A percentile compares a stretch with the other conserved stretches of the same genome.
Evolutionary conservation across 2,113 vertebrate species (phyloP).

Genomic region (Hemiprocne comata): DNA sequence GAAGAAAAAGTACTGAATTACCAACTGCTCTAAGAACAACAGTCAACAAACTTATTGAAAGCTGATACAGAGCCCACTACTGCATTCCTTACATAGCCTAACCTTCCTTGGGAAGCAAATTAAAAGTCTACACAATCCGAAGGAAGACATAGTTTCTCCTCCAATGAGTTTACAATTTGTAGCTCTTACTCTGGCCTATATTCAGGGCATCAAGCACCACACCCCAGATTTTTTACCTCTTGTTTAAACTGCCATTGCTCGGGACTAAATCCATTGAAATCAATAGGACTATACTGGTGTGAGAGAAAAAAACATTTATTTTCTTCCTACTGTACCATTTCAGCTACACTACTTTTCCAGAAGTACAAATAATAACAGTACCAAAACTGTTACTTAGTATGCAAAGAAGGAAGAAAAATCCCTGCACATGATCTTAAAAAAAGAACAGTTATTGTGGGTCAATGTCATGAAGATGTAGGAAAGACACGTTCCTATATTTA

Average conservation of each 20-base stretch:
- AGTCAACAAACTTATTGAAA: conserved; percentile 1
- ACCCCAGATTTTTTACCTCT: background rate
- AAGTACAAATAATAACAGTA: background rate
- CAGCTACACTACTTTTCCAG: background rate
- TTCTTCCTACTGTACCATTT: background rate
- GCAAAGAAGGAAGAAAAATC: background rate
- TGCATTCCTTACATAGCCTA: background rate
- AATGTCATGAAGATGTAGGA: background rate
- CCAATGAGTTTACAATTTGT: background rate
- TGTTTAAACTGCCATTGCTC: background rate
- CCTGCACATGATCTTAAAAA: background rate
- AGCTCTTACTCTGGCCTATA: background rate
- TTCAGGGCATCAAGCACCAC: background rate
- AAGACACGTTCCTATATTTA: background rate
- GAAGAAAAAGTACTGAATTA: conserved; percentile 44
- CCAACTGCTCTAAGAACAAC: background rate
- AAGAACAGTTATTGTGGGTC: background rate
- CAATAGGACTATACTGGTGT: background rate
- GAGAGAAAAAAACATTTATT: background rate
- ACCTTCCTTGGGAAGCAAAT: background rate
- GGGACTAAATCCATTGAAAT: background rate
- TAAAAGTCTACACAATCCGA: background rate
- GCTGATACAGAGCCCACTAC: background rate
- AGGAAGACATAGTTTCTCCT: background rate
- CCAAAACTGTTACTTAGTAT: background rate